Percentiles rank a stretch among this genome's conserved stretches.
phyloP scores from a whole-genome alignment of 2,113 vertebrate species.

The Cephalopterus ornatus region DNA sequence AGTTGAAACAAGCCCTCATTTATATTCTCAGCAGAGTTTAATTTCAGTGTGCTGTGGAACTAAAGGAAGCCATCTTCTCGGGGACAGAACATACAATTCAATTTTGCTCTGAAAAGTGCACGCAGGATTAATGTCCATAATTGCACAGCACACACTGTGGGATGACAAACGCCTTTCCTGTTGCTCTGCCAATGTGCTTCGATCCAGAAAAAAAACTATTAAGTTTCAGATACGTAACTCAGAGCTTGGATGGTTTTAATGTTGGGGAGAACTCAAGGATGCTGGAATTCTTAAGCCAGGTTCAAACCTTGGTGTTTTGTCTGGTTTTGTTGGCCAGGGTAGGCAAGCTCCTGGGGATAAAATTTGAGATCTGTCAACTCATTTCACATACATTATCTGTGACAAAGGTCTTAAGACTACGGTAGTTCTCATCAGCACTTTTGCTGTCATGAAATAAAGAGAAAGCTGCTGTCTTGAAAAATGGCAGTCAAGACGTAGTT shows the following conservation, averaged over 20 bases:
- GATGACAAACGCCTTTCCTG: slow-evolving; percentile 30
- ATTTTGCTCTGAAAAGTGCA: slow-evolving; percentile 53
- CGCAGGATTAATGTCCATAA: slow-evolving; percentile 44
- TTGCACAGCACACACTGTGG: background rate
- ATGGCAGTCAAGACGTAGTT: background rate
- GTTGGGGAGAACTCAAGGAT: background rate
- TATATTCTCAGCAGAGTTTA: slow-evolving; percentile 54
- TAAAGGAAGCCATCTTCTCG: slow-evolving; percentile 54
- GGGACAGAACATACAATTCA: slow-evolving; percentile 63
- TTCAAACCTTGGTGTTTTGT: background rate
- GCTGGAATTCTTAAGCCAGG: background rate
- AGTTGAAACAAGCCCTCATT: slow-evolving; percentile 49
- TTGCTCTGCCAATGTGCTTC: slow-evolving; percentile 28
- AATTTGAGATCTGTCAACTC: background rate
- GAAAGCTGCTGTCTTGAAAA: slow-evolving; percentile 28
- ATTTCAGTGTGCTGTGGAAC: slow-evolving; percentile 45
- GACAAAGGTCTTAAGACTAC: background rate
- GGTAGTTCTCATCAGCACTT: background rate
- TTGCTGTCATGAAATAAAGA: background rate
- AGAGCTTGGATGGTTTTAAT: background rate
- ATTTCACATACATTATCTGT: background rate
- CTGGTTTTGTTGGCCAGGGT: background rate
- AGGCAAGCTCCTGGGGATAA: background rate
- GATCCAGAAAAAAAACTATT: slow-evolving; percentile 13
- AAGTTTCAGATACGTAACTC: background rate